Evolutionary conservation across 2,797 vertebrate species (phyloP), one percentile per base, ranked within the genome.

Genomic region (Podarcis siculus): DNA sequence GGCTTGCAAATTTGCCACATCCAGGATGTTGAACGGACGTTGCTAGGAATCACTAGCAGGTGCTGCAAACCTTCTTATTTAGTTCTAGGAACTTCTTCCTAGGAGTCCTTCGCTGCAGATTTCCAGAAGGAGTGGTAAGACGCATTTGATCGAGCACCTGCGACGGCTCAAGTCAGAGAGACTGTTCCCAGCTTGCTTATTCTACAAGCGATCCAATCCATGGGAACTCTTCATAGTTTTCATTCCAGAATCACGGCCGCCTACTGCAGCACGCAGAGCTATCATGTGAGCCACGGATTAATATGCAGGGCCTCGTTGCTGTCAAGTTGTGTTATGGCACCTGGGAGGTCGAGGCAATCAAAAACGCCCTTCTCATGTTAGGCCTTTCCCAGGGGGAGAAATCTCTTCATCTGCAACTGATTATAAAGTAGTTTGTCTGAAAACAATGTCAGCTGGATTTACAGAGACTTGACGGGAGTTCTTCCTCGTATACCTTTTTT

Each of bases 81-180:
- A 39, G 21, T 37, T 72, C 49, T 75, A 75, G 21, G 32, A 61
- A 66, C 25, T 10, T 0, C 39, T 64, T 35, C 12, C 27, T 49
- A 39, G 7, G n/a, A 84, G 75, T 58, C 0, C 23, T 19, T 64
- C 35, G 4, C 6, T 86, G 81, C 73, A 83, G 9, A 64, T 82
- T 78, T 76, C 2, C 25, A 83, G 45, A 66, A 42, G 37, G 15
- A 87, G 25, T 27, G 19, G 76, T 61, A 73, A 88, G 12, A 61
- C 88, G 88, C 76, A 82, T 87, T 86, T 89, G 82, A 42, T 45
- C 92, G 86, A 92, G 37, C 15, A 61, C 10, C 3, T 39, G 75
- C 39, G 61, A 30, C n/a, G 76, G 82, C 35, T 90, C 42, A 86
- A 75, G 75, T 88, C 37, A 27, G 55, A 88, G 45, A 35, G 32